These are phyloP conservation scores for Elymnias hypermnestra DNA, from an alignment of 1,140 invertebrate genomes.

Conservation along the genomic window DNA sequence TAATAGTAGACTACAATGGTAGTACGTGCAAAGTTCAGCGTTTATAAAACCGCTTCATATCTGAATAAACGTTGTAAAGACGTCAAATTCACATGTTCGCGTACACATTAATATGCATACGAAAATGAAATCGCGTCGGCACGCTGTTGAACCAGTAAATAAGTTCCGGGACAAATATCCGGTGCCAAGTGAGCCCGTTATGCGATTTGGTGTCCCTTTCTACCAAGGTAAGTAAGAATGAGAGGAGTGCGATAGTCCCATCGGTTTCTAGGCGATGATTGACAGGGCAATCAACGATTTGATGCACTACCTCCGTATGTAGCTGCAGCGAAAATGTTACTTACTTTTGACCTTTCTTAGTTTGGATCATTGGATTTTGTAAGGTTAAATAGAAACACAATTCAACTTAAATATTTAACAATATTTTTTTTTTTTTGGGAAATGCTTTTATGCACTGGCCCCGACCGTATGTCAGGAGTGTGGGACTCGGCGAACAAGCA, in stretches of 20 bases:
- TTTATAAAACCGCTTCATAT: constrained; percentile 11
- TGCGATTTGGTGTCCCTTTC: constrained; percentile 26
- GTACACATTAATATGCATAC: constrained; percentile 40
- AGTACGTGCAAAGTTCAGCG: background rate
- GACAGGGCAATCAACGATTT: constrained; percentile 49
- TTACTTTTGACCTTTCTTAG: background rate
- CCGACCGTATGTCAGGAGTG: too few species aligned
- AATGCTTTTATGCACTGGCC: too few species aligned
- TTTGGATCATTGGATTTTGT: background rate
- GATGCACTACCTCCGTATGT: constrained; percentile 19
- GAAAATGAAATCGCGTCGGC: constrained; percentile 28
- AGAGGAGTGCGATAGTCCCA: constrained; percentile 30
- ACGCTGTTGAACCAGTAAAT: constrained; percentile 9
- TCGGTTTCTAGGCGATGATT: constrained; percentile 42
- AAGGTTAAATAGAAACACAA: too few species aligned
- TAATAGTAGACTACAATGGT: too few species aligned
- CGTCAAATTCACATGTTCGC: constrained; percentile 48
- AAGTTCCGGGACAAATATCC: constrained; percentile 55
- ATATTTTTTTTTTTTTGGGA: too few species aligned
- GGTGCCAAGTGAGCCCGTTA: constrained; percentile 39
- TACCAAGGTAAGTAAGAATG: constrained; percentile 1
- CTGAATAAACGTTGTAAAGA: too few species aligned
- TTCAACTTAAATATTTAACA: too few species aligned
- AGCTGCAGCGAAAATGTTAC: constrained; percentile 1
- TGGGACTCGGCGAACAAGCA: too few species aligned